These are phyloP conservation scores for Melanotaenia parkinsoni DNA, from an alignment of 2,797 vertebrate genomes.

Conservation along the genomic window DNA sequence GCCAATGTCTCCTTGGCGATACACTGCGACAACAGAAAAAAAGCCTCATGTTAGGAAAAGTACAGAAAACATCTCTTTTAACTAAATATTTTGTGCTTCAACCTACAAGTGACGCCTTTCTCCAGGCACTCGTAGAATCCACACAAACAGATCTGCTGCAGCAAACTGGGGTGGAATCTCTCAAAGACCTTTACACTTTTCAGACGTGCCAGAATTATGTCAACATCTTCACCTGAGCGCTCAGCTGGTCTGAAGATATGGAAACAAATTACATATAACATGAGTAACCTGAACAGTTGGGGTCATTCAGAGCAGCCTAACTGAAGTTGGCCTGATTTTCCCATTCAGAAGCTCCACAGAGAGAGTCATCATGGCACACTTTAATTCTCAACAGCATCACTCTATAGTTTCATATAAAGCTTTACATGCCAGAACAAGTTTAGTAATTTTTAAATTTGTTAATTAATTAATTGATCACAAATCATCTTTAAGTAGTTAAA, in stretches of 20 bases:
- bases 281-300: conserved; percentile 1
- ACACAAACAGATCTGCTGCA: conserved; percentile 95
- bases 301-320: conserved; percentile 20
- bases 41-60: neutral
- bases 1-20: conserved; percentile 97
- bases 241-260: conserved; percentile 87
- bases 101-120: conserved; percentile 95
- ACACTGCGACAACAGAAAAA: conserved; percentile 81
- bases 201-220: conserved; percentile 93
- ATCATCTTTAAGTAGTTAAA: neutral
- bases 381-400: neutral
- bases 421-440: neutral
- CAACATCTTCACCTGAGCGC: conserved; percentile 94
- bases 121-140: conserved; percentile 96
- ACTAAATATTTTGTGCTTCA: neutral
- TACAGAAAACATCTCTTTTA: neutral
- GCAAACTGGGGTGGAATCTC: conserved; percentile 91
- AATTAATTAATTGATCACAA: no score
- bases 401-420: neutral
- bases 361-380: neutral
- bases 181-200: conserved; percentile 95
- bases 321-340: neutral
- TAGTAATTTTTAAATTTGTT: neutral
- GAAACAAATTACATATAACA: neutral
- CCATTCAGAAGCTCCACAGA: neutral